Evolutionary conservation across 2,888 invertebrate genomes (phyloP).

Genomic region (Cantharis nigra): DNA sequence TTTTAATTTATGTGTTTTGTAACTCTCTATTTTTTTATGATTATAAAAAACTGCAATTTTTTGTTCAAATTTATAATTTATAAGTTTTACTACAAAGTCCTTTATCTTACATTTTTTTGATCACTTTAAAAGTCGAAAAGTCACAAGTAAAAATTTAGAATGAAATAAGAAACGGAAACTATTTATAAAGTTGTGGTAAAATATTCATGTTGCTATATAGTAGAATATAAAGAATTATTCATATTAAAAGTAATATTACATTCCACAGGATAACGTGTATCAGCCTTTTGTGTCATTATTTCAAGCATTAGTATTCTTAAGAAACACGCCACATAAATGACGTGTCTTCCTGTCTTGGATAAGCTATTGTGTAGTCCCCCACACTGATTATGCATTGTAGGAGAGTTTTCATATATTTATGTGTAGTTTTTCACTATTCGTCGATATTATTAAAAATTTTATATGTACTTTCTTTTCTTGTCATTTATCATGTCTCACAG

Average conservation of each 20-base stretch:
- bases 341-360: slow-evolving; percentile 28
- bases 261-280: slow-evolving; percentile 4
- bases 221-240: not conserved
- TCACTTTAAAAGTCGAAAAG: no score
- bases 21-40: no score
- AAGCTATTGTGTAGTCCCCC: slow-evolving; percentile 19
- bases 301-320: slow-evolving; percentile 19
- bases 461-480: not conserved
- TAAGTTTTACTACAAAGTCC: no score
- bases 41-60: no score
- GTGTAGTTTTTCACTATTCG: slow-evolving; percentile 8
- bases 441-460: slow-evolving; percentile 20
- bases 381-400: slow-evolving; percentile 11
- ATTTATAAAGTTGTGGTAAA: not conserved
- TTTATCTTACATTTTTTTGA: no score
- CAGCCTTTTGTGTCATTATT: not conserved
- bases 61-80: no score
- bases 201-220: not conserved
- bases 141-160: no score
- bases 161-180: not conserved
- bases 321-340: slow-evolving; percentile 27
- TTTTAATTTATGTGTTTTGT: no score
- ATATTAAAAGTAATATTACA: not conserved
- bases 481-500: not conserved
- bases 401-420: slow-evolving; percentile 7